Evolutionary conservation across 1,140 invertebrate species (phyloP), one percentile per base, ranked within the genome.

Genomic region (Dendroctonus ponderosae): DNA sequence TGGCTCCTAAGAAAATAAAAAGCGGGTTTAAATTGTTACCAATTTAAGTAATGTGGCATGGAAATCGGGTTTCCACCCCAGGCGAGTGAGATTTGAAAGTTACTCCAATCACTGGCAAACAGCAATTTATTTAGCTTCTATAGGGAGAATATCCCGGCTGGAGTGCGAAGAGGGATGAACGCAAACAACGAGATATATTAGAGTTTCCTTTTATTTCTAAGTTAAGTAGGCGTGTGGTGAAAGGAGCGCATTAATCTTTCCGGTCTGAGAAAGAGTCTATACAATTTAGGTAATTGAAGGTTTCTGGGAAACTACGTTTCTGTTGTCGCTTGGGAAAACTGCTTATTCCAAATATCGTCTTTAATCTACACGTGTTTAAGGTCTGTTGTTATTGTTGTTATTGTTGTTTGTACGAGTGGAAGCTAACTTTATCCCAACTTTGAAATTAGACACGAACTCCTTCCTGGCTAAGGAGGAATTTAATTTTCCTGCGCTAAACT

Each of bases 71-170:
- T 58, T 54, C 40, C 40, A 41, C 41, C 26, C 12, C 11, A 11
- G 7, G 40, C 42, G 42, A 46, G 41, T 46, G 43, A 9, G 43
- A 44, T 58, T 58, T 58, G 41, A 58, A 44, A 58, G 56, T 46
- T 58, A 58, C 56, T 58, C 42, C 56, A 58, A 58, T 58, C 56
- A 58, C 40, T 43, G 46, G n/a, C 56, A 58, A 58, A 44, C 42
- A 43, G 56, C 56, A 58, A 58, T 58, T 58, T 44, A 58, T 58
- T 58, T 58, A 58, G 39, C 7, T 37, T 7, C 53, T 8, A 39
- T 39, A 9, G 9, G 53, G 39, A 39, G 39, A 41, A 56, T 39
- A 39, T 39, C 41, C 39, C 14, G 14, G 15, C 37, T 26, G 53
- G 15, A 56, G 53, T 56, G 53, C 7, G 53, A 56, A 56, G 7